Percentiles rank a stretch among this genome's conserved stretches.
phyloP scores from a whole-genome alignment of 2,113 vertebrate species.

The Dasyprocta punctata region DNA sequence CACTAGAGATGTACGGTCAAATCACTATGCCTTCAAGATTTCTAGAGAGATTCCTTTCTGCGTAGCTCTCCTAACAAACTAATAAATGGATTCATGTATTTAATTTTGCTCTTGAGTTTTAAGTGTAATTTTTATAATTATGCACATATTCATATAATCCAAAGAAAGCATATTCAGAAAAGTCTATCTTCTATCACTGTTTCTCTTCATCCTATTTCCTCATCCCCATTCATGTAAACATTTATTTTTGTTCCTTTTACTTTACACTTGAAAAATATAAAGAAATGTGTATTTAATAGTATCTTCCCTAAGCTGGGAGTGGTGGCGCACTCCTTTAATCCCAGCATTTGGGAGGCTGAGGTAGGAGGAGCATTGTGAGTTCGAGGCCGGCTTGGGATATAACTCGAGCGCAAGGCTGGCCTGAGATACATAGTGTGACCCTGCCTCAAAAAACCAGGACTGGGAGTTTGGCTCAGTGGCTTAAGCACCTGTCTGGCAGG shows the following conservation, averaged over 20 bases:
- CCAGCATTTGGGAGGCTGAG: too few species aligned
- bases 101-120: conserved; percentile 47
- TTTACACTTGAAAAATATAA: not conserved
- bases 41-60: not conserved
- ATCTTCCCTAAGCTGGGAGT: too few species aligned
- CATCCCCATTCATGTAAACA: not conserved
- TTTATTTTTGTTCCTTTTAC: not conserved
- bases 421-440: too few species aligned
- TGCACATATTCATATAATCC: not conserved
- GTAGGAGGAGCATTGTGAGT: too few species aligned
- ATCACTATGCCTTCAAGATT: conserved; percentile 14
- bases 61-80: not conserved
- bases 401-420: too few species aligned
- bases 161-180: not conserved
- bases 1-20: not conserved
- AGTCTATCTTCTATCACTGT: not conserved
- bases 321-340: too few species aligned
- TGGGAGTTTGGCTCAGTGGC: too few species aligned
- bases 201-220: not conserved
- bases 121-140: conserved; percentile 11
- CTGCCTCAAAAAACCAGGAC: too few species aligned
- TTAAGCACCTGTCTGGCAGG: too few species aligned
- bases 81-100: not conserved
- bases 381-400: too few species aligned
- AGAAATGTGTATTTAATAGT: not conserved